Base-by-base conservation (phyloP, 2,113 vertebrate genomes). In the Neomonachus schauinslandi region DNA sequence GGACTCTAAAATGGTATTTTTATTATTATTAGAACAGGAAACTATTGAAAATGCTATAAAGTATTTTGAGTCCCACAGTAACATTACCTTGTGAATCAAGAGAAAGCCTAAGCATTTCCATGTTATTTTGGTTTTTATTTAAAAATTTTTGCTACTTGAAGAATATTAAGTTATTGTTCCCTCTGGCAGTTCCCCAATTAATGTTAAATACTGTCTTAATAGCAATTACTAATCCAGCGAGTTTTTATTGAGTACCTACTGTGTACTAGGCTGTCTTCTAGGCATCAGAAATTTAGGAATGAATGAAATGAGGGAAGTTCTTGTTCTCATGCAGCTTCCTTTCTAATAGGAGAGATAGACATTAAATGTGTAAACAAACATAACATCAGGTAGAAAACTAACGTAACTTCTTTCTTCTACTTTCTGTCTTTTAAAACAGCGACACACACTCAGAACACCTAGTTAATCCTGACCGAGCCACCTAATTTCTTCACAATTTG, bases 161-260 rank as follows among this genome's bases (percentile, higher is more conserved):
- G 88, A 91, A 49, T 61, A 76, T 36, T 92, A 92, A 94, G 12
- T 93, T 33, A 81, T 82, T 59, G 82, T 94, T 96, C 21, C 26
- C 85, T 89, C 74, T 83, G 28, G 26, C 8, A n/a, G 53, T 89
- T 79, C 18, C 22, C 28, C 90, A 72, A 51, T n/a, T 86, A 53
- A 93, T 92, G 31, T 95, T 90, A 79, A 80, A 28, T 95, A 59
- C 4, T 82, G 13, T 72, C 59, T 77, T 95, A 90, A 77, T 77
- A 94, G 26, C 51, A 94, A 3, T 88, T 87, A 67, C 65, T 95
- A 31, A 74, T 95, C 91, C 14, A 53, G 0, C n/a, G 94, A 53
- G 83, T 26, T 31, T 96, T 92, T 72, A 12, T 39, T 74, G 51
- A 90, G 8, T 87, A 67, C 36, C 36, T 96, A 2, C 15, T 53